Percentiles rank a stretch among this genome's conserved stretches.
Conservation (phyloP, 1,140 invertebrate genomes). For the Teleopsis dalmanni region DNA sequence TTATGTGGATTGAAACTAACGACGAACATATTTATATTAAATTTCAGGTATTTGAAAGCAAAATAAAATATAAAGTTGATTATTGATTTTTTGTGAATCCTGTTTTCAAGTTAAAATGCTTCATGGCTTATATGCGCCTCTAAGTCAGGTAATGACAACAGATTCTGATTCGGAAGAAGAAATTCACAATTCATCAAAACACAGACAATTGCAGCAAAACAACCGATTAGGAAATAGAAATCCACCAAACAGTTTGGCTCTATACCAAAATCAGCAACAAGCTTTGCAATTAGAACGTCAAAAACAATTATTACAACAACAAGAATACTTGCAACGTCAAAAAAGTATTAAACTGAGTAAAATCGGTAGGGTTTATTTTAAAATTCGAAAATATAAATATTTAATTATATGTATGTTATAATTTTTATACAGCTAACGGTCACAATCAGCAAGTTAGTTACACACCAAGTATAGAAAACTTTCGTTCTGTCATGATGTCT, state of each 20-base stretch:
- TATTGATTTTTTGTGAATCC: background rate
- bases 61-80: too few species aligned
- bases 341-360: background rate
- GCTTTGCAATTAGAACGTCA: slow-evolving; percentile 23
- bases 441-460: slow-evolving; percentile 19
- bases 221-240: slow-evolving; percentile 13
- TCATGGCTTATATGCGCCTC: slow-evolving; percentile 56
- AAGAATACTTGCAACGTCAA: slow-evolving; percentile 9
- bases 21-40: too few species aligned
- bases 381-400: background rate
- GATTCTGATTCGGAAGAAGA: slow-evolving; percentile 70
- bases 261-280: slow-evolving; percentile 17
- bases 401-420: background rate
- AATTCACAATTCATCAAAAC: slow-evolving; percentile 41
- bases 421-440: slow-evolving; percentile 3
- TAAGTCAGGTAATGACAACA: slow-evolving; percentile 62
- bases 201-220: slow-evolving; percentile 16
- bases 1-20: too few species aligned
- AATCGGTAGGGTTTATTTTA: slow-evolving; percentile 2
- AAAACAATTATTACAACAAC: slow-evolving; percentile 26
- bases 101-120: slow-evolving; percentile 42
- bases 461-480: slow-evolving; percentile 38
- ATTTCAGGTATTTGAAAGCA: too few species aligned
- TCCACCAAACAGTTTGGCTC: slow-evolving; percentile 9
- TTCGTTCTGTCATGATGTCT: slow-evolving; percentile 50